Conservation (phyloP, 2,113 vertebrate genomes). For the Ramphastos sulfuratus region DNA sequence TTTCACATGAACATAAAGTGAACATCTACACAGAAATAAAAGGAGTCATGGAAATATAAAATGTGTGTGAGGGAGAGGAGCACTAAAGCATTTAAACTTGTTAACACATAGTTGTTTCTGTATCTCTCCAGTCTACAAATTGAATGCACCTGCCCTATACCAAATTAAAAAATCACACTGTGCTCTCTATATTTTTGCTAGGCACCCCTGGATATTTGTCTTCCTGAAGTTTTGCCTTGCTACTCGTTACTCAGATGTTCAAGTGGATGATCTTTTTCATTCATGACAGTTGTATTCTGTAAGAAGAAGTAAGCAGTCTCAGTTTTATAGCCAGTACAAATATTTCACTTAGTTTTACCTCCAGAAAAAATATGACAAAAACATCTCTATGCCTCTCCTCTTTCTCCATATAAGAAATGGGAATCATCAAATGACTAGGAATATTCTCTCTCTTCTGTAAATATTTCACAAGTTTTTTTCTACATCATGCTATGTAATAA, state of each 20-base stretch:
- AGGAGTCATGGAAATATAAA: neutral
- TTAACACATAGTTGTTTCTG: neutral
- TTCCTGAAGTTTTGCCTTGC: neutral
- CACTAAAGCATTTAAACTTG: neutral
- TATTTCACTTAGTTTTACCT: neutral
- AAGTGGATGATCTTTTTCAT: neutral
- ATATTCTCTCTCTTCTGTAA: neutral
- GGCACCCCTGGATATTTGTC: neutral
- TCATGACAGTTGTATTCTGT: neutral
- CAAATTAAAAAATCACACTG: neutral
- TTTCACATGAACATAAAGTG: neutral
- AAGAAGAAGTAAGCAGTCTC: neutral
- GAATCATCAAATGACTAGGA: neutral
- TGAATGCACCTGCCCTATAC: neutral
- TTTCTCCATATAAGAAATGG: neutral
- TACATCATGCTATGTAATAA: neutral
- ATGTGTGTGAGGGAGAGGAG: neutral
- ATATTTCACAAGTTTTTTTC: neutral
- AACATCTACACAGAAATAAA: neutral
- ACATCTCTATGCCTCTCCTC: neutral
- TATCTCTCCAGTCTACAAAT: neutral
- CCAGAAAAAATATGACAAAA: neutral
- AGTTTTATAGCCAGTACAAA: neutral
- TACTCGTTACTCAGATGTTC: neutral
- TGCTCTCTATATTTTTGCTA: neutral